phyloP scores from a whole-genome alignment of 2,888 invertebrate species.

The Rotaria socialis region DNA sequence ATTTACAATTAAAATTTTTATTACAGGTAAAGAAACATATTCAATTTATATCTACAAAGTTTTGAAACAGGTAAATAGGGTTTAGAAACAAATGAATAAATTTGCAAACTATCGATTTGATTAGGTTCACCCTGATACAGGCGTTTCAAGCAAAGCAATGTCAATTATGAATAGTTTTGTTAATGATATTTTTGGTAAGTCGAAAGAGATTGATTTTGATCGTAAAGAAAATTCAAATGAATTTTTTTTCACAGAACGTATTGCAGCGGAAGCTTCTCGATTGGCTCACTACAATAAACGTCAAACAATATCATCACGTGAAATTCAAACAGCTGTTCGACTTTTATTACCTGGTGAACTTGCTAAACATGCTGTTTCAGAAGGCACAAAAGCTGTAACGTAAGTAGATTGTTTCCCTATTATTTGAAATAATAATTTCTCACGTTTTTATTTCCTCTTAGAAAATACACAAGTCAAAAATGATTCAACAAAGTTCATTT shows the following conservation, averaged over 20 bases:
- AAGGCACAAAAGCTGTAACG: conserved; percentile 49
- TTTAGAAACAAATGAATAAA: background rate
- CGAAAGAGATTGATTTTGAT: no score
- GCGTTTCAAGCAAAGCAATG: conserved; percentile 46
- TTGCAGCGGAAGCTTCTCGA: conserved; percentile 52
- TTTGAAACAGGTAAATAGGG: conserved; percentile 35
- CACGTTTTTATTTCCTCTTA: background rate
- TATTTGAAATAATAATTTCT: background rate
- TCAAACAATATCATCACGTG: conserved; percentile 48
- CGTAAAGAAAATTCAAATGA: no score
- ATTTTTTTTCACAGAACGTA: conserved; percentile 49
- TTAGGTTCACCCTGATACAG: conserved; percentile 46
- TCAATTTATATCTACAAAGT: conserved; percentile 46
- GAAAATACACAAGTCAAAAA: background rate
- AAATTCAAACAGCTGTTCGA: conserved; percentile 49
- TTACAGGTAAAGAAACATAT: conserved; percentile 44
- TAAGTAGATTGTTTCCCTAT: background rate
- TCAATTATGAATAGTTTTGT: conserved; percentile 47
- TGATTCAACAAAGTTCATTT: background rate
- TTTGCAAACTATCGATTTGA: conserved; percentile 24
- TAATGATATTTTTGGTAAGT: conserved; percentile 44
- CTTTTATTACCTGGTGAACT: conserved; percentile 48
- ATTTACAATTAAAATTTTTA: background rate
- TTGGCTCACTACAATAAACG: conserved; percentile 52
- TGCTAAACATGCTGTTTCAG: conserved; percentile 49